Evolutionary conservation across 1,140 invertebrate species (phyloP), one percentile per base, ranked within the genome.

Genomic region (Bactericera cockerelli): DNA sequence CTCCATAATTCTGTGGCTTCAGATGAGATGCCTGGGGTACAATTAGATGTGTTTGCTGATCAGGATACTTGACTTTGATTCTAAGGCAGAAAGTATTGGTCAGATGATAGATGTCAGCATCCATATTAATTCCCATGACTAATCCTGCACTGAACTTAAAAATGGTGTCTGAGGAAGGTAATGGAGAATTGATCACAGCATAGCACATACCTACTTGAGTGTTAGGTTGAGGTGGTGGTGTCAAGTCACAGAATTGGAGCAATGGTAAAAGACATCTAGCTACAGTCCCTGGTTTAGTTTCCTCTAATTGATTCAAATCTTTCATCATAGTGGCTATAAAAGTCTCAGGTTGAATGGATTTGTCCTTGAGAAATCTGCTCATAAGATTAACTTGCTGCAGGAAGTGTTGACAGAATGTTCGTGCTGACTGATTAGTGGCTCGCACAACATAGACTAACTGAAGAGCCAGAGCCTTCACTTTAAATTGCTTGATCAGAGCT

Each of bases 71-170:
- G 14, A 95, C 80, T 72, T 86, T 86, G 25, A 96, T 79, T 59
- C 89, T 75, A 55, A 96, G 74, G 60, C 81, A 77, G 59, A 73
- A 73, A 1, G 86, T 74, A 70, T 89, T 81, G 21, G 80, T 76
- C 53, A 95, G 74, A 73, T 93, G 84, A 49, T 81, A 76, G 60
- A 97, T 79, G 69, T 90, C 87, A 0, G 88, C 89, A 66, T 93
- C 87, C 33, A 96, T 74, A 10, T 81, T 82, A 25, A 96, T 82
- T 19, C 86, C 87, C 28, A 92, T 79, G 24, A 95, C 81, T 0
- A 97, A 77, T 0, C 93, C 93, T 0, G 93, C 91, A 19, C 90
- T 92, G 67, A 96, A 94, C 70, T 94, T 93, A n/a, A 93, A 70
- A 6, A 89, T 82, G 57, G 80, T 84, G 69, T 98, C 93, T 16